Conservation (phyloP, 2,113 vertebrate genomes). For the Phylloscopus trochiloides region DNA sequence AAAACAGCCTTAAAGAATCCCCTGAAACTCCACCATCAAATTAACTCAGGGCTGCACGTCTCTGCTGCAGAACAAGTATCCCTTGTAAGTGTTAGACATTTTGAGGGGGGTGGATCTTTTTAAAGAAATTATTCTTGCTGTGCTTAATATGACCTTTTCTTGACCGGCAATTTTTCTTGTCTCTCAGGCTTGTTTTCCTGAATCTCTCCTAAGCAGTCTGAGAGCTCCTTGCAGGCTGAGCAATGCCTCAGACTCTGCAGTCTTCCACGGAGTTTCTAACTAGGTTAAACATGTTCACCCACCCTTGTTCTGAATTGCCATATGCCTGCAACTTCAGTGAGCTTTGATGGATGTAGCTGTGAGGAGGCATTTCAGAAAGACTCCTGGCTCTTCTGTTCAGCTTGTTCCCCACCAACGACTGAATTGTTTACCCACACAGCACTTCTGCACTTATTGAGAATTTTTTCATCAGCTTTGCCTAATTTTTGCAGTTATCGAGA, state of each 20-base stretch:
- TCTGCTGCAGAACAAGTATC: not conserved
- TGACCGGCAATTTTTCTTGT: not conserved
- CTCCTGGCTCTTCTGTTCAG: not conserved
- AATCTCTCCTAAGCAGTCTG: not conserved
- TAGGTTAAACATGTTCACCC: conserved; percentile 37
- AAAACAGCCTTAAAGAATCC: not conserved
- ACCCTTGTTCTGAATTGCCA: conserved; percentile 29
- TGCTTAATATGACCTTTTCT: not conserved
- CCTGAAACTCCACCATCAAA: not conserved
- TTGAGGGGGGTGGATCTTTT: not conserved
- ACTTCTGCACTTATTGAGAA: not conserved
- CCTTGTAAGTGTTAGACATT: not conserved
- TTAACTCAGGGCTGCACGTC: not conserved
- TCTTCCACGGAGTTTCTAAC: conserved; percentile 7
- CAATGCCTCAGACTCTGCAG: not conserved
- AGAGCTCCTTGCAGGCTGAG: not conserved
- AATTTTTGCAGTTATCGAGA: not conserved
- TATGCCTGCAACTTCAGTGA: conserved; percentile 19
- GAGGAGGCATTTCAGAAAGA: not conserved
- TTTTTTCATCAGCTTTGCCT: not conserved
- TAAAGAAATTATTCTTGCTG: not conserved
- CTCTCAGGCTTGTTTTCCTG: not conserved
- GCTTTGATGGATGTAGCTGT: conserved; percentile 9
- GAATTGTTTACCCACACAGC: not conserved
- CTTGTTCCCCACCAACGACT: not conserved